Percentiles rank a stretch among this genome's conserved stretches.
Conservation (phyloP, 2,797 vertebrate species). For the Manis crassicaudata region DNA sequence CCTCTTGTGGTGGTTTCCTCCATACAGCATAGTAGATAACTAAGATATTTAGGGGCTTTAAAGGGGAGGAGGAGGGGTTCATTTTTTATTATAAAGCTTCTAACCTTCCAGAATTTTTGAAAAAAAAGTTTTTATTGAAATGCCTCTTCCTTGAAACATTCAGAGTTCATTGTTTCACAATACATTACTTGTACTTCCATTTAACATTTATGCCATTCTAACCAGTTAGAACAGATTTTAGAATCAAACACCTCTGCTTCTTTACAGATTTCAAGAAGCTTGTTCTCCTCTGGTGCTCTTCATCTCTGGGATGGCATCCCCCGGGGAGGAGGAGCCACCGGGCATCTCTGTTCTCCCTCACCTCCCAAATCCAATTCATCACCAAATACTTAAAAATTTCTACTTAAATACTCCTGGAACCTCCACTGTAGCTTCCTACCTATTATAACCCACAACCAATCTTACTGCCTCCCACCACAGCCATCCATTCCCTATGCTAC, state of each 20-base stretch:
- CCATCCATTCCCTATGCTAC: background rate
- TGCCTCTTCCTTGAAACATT: background rate
- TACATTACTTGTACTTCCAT: background rate
- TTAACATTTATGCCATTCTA: background rate
- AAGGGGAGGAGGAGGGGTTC: background rate
- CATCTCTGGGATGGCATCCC: background rate
- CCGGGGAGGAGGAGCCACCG: background rate
- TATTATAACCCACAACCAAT: background rate
- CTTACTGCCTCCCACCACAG: background rate
- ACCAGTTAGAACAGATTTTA: background rate
- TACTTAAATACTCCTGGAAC: background rate
- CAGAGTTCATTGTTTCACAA: background rate
- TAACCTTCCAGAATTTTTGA: background rate
- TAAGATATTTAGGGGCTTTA: background rate
- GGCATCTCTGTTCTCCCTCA: background rate
- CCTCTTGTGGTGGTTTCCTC: background rate
- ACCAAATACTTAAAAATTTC: background rate
- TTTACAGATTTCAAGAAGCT: conserved; percentile 31
- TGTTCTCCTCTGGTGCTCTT: background rate
- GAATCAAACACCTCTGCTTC: background rate
- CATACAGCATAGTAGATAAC: background rate
- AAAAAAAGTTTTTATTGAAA: background rate
- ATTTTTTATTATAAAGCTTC: background rate
- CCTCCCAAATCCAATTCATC: background rate
- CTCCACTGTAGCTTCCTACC: background rate